These are phyloP conservation scores for Metopia argyrocephala DNA, from an alignment of 2,888 invertebrate species.

Conservation along the genomic window DNA sequence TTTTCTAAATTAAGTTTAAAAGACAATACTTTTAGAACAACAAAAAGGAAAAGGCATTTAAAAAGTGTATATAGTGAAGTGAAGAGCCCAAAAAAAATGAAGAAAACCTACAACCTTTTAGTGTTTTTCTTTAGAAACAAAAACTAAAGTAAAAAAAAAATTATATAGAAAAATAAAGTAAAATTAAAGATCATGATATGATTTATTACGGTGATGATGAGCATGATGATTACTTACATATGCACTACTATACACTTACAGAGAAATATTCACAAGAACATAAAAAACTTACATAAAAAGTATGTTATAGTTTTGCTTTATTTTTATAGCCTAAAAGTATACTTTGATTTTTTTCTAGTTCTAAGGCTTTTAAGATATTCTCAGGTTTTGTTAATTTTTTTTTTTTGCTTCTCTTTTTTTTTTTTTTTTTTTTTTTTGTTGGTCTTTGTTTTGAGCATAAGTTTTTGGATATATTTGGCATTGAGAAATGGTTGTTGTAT, in stretches of 20 bases:
- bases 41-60: background rate
- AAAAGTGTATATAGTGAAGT: too few relatives aligned
- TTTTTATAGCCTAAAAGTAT: constrained; percentile 27
- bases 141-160: background rate
- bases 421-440: too few relatives aligned
- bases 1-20: background rate
- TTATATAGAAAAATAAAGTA: background rate
- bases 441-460: too few relatives aligned
- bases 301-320: background rate
- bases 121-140: background rate
- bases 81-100: too few relatives aligned
- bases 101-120: constrained; percentile 4
- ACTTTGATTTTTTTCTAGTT: constrained; percentile 11
- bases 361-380: background rate
- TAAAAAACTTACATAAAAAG: too few relatives aligned
- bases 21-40: too few relatives aligned
- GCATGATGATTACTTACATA: too few relatives aligned
- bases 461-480: too few relatives aligned
- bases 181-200: constrained; percentile 10
- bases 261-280: too few relatives aligned
- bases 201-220: background rate
- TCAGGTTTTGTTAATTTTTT: background rate
- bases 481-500: too few relatives aligned
- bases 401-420: background rate
- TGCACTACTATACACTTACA: too few relatives aligned